A percentile compares a stretch with the other conserved stretches of the same genome.
These are phyloP conservation scores for Laothoe populi DNA, from an alignment of 2,888 invertebrate genomes.

Conservation along the genomic window DNA sequence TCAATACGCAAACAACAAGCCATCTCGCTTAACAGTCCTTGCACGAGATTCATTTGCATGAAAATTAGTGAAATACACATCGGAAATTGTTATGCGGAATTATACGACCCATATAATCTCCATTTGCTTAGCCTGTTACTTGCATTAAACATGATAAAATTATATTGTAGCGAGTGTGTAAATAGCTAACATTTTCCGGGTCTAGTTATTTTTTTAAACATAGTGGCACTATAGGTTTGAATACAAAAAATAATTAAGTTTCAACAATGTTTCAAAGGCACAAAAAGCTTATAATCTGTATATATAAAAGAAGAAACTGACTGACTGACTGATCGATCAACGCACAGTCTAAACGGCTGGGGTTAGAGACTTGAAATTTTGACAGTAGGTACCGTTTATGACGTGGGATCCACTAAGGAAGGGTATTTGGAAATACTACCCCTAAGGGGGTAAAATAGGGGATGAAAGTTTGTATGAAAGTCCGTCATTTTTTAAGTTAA, in stretches of 20 bases:
- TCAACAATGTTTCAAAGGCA: conserved; percentile 35
- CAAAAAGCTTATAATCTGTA: conserved; percentile 40
- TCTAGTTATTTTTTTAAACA: not conserved
- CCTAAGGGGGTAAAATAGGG: too few species aligned
- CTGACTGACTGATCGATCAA: too few species aligned
- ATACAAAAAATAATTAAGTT: not conserved
- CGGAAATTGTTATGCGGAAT: conserved; percentile 23
- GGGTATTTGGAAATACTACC: too few species aligned
- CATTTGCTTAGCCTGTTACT: not conserved
- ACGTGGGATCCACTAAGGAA: too few species aligned
- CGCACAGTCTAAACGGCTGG: too few species aligned
- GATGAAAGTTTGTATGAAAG: too few species aligned
- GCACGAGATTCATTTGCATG: conserved; percentile 31
- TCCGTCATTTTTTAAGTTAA: too few species aligned
- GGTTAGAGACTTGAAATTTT: too few species aligned
- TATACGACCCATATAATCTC: conserved; percentile 20
- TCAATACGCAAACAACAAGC: conserved; percentile 63
- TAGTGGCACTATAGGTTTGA: too few species aligned
- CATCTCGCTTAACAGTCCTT: conserved; percentile 24
- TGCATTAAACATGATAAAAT: not conserved
- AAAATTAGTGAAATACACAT: conserved; percentile 28
- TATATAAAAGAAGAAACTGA: too few species aligned
- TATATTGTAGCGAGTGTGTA: not conserved
- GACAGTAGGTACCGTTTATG: too few species aligned
- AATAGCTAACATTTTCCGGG: too few species aligned